Evolutionary conservation across 2,113 vertebrate species (phyloP).

Genomic region (Glaucomys volans): DNA sequence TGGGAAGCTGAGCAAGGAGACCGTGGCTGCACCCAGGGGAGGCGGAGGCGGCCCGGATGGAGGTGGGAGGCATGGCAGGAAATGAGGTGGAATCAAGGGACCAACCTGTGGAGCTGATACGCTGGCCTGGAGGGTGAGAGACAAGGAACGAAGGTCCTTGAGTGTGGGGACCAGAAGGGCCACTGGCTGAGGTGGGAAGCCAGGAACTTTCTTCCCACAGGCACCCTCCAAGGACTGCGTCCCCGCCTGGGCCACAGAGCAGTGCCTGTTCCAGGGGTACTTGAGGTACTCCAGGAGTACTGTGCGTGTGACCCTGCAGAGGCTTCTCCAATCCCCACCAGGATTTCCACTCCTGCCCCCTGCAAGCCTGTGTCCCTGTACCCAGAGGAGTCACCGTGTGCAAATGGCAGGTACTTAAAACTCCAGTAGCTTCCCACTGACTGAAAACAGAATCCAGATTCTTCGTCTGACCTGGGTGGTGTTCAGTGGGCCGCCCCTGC

Average conservation of each 20-base stretch:
- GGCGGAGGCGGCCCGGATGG: background rate
- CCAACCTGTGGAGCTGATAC: rapidly evolving
- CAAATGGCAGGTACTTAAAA: background rate
- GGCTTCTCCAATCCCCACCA: background rate
- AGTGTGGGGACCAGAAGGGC: background rate
- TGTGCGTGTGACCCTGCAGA: too few relatives aligned
- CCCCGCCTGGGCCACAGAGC: background rate
- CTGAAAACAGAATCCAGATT: background rate
- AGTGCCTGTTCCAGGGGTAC: background rate
- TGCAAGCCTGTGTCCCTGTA: background rate
- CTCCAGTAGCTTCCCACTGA: background rate
- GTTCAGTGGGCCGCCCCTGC: background rate
- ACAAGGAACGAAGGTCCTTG: background rate
- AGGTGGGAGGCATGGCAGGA: background rate
- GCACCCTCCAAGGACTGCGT: background rate
- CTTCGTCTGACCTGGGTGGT: background rate
- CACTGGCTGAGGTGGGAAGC: background rate
- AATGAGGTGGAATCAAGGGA: background rate
- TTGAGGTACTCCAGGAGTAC: too few relatives aligned
- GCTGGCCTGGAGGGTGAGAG: background rate
- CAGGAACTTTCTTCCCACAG: too few relatives aligned
- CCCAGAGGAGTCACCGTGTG: background rate
- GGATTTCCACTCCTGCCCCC: background rate
- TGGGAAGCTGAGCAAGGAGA: too few relatives aligned
- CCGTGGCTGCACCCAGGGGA: too few relatives aligned